Base-by-base conservation (phyloP, 2,797 vertebrate genomes). In the Calcarius lapponicus region DNA sequence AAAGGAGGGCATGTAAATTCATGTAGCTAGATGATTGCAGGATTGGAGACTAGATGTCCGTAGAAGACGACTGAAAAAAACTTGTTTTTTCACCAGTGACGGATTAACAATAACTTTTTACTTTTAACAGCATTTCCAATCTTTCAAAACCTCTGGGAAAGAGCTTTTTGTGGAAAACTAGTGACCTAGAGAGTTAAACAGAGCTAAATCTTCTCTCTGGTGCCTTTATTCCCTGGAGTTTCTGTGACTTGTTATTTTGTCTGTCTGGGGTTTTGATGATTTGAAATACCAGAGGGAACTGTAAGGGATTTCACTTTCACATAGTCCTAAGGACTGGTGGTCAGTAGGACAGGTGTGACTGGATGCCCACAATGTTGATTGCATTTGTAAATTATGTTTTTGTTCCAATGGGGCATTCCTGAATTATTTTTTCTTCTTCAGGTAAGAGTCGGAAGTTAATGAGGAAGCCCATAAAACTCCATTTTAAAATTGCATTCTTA, bases 401-500 rank as follows among this genome's bases (percentile, higher is more conserved):
- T 91, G 12, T 79, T 83, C 17, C 17, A 14, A 29, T 54, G 24
- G 38, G 24, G 48, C 80, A 62, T 38, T 74, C 61, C n/a, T 73
- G 24, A 17, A 31, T 71, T 75, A 47, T 51, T 84, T 92, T 92
- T 72, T 47, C 10, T 32, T 47, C 51, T 67, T 93, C 40, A 45
- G 54, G 53, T 71, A 75, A 58, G 22, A 88, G 28, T 62, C 3
- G 8, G 32, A 80, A 88, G 38, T 74, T 90, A 69, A 89, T 89
- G 34, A 84, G 31, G 62, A 92, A 93, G 31, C 29, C 34, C 29
- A 57, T 96, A 94, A 92, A 97, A 91, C 94, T 95, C 56, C 80
- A 83, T 93, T 95, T 95, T 93, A 95, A 95, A 86, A 45, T 90
- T 95, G 57, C 38, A 38, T 92, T 96, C 91, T 95, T 70, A 81